Percentiles rank a stretch among this genome's conserved stretches.
phyloP scores from a whole-genome alignment of 2,113 vertebrate genomes.

The Zingel zingel region DNA sequence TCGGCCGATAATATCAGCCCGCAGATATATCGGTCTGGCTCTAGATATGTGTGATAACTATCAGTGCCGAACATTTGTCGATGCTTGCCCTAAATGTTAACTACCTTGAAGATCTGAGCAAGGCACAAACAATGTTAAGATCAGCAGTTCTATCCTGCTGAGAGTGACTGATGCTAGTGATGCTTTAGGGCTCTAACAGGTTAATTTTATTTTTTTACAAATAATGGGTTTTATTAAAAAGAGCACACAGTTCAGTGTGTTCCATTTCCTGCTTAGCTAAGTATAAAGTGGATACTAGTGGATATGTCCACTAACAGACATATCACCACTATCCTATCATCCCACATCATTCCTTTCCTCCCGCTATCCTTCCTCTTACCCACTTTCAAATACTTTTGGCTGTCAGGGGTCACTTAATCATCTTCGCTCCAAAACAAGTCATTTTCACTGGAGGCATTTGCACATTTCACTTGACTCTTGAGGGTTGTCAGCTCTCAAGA shows the following conservation, averaged over 20 bases:
- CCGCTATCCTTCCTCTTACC: not conserved
- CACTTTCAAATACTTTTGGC: conserved; percentile 11
- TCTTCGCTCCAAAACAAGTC: conserved; percentile 1
- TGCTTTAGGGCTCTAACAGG: not conserved
- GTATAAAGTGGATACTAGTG: not conserved
- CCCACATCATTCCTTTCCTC: conserved; percentile 20
- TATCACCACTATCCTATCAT: not conserved
- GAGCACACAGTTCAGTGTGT: not conserved
- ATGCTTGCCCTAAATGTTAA: too few relatives aligned
- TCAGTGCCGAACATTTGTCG: too few relatives aligned
- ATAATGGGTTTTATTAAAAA: not conserved
- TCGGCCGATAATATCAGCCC: too few relatives aligned
- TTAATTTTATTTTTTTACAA: not conserved
- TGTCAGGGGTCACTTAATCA: conserved; percentile 14
- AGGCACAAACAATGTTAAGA: not conserved
- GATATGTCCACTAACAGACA: not conserved
- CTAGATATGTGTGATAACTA: too few relatives aligned
- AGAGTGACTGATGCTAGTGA: not conserved
- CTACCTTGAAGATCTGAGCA: not conserved
- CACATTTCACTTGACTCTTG: conserved; percentile 12
- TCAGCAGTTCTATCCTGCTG: not conserved
- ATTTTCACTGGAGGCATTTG: conserved; percentile 11
- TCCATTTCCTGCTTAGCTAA: not conserved
- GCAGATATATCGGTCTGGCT: too few relatives aligned
- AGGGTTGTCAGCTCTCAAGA: conserved; percentile 5